Percentiles rank a stretch among this genome's conserved stretches.
Conservation (phyloP, 2,797 vertebrate genomes). For the Gallirallus australis region DNA sequence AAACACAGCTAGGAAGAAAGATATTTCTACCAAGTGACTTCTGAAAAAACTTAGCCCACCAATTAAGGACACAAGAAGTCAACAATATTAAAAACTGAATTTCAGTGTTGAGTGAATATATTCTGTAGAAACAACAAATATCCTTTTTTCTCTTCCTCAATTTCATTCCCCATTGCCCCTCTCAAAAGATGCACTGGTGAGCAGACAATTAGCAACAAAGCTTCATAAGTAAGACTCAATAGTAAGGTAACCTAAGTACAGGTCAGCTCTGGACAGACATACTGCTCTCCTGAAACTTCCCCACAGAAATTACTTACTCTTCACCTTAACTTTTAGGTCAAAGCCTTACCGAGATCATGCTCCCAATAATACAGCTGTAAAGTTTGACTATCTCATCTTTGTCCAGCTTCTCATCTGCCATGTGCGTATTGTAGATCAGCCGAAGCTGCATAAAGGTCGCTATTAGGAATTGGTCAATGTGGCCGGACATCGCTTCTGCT, state of each 20-base stretch:
- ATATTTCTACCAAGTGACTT: background rate
- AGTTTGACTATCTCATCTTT: conserved; percentile 95
- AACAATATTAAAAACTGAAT: background rate
- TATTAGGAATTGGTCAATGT: conserved; percentile 98
- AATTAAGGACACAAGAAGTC: background rate
- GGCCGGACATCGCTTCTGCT: conserved; percentile 97
- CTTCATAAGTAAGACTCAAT: rapidly evolving
- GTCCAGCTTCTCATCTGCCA: conserved; percentile 95
- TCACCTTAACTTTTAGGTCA: background rate
- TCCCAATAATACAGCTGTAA: conserved; percentile 98
- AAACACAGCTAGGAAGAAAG: background rate
- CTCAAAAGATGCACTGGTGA: background rate
- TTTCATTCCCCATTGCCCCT: background rate
- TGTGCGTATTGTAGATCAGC: conserved; percentile 95
- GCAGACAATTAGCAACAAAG: background rate
- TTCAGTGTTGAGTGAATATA: background rate
- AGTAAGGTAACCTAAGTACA: background rate
- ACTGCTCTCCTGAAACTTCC: background rate
- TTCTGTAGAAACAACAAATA: background rate
- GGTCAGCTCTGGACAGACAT: background rate
- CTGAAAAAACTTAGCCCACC: background rate
- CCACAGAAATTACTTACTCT: background rate
- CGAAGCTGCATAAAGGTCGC: conserved; percentile 97
- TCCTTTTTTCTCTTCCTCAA: background rate
- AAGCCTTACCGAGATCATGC: conserved; percentile 94